These are phyloP conservation scores for Mus minutoides DNA, from an alignment of 2,797 vertebrate genomes.

Conservation along the genomic window DNA sequence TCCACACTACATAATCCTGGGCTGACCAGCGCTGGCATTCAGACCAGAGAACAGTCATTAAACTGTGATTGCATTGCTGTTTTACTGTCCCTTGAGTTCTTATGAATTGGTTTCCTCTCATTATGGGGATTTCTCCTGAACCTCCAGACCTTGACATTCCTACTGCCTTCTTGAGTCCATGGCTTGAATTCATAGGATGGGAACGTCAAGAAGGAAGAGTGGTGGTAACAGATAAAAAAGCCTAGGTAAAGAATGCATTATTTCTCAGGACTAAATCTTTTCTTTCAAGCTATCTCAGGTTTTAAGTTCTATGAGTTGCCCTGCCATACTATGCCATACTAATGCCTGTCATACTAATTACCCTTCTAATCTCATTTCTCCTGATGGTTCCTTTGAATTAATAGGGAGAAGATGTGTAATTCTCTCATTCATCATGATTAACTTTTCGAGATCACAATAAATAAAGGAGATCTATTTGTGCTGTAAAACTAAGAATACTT, in stretches of 20 bases:
- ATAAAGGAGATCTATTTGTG: neutral
- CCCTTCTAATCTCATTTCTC: neutral
- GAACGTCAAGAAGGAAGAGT: slow-evolving; percentile 5
- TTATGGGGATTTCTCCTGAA: neutral
- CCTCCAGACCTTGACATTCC: neutral
- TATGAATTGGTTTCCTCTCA: slow-evolving; percentile 51
- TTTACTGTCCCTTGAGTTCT: slow-evolving; percentile 52
- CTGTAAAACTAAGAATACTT: neutral
- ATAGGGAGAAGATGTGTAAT: slow-evolving; percentile 6
- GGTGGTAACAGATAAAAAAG: neutral
- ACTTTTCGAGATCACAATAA: neutral
- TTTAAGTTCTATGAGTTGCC: neutral
- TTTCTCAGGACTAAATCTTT: slow-evolving; percentile 45
- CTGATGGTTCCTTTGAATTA: neutral
- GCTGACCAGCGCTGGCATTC: neutral
- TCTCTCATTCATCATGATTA: neutral
- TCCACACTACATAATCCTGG: neutral
- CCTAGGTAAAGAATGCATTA: neutral
- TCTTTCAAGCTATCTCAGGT: neutral
- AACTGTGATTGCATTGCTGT: slow-evolving; percentile 22
- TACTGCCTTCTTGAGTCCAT: neutral
- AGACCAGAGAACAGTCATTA: slow-evolving; percentile 47
- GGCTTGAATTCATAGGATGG: slow-evolving; percentile 3
- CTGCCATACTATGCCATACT: too few species aligned
- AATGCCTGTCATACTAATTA: too few species aligned